Conservation (phyloP, 2,888 invertebrate genomes). For the Anagyrus pseudococci region DNA sequence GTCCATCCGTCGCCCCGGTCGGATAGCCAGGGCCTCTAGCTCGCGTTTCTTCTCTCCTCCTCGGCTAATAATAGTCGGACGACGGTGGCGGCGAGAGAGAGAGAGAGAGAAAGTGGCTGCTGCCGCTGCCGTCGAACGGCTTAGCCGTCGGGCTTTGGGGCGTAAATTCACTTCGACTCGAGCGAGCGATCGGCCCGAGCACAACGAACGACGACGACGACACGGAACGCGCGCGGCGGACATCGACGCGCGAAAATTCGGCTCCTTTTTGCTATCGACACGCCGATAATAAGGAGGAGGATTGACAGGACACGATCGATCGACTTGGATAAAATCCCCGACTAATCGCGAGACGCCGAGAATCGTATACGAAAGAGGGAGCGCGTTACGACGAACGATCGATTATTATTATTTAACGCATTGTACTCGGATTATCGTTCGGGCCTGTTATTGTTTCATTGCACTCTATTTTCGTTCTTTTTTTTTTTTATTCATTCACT, state of each 20-base stretch:
- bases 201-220: conserved; percentile 39
- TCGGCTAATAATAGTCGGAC: too few relatives aligned
- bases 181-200: conserved; percentile 45
- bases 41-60: too few relatives aligned
- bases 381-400: conserved; percentile 4
- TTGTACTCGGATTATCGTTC: not conserved
- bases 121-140: not conserved
- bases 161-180: conserved; percentile 45
- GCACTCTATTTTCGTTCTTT: not conserved
- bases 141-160: not conserved
- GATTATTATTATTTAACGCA: not conserved
- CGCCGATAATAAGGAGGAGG: too few relatives aligned
- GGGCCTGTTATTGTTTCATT: not conserved
- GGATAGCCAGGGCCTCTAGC: too few relatives aligned
- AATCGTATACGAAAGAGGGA: too few relatives aligned
- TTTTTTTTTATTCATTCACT: not conserved
- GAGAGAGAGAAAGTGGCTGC: not conserved
- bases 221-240: conserved; percentile 14
- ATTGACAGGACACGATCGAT: too few relatives aligned
- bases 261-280: not conserved
- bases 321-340: too few relatives aligned
- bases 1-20: too few relatives aligned
- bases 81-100: not conserved
- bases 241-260: not conserved
- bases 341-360: too few relatives aligned